Base-by-base conservation (phyloP, 1,140 invertebrate species). In the Eulimnadia texana region DNA sequence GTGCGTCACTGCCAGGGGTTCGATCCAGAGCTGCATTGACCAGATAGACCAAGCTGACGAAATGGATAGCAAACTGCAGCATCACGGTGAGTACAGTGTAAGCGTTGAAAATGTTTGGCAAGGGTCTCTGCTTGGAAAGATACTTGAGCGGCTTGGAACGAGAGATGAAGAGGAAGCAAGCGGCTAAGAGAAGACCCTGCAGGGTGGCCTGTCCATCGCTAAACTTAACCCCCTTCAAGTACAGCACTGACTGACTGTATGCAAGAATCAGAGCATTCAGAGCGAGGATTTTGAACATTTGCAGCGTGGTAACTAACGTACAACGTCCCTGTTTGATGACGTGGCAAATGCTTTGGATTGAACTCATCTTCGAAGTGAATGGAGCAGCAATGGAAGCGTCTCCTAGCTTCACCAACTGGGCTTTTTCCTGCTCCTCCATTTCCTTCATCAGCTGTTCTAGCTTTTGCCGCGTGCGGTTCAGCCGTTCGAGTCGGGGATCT, bases 271-370 rank as follows among this genome's bases (percentile, higher is more conserved):
- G 79, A 0, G 97, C 95, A 75, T 99, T 99, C n/a, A 99, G 73
- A 0, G 97, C 97, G 42, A 99, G 76, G 66, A 99, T 99, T 80
- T 99, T 99, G 73, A 99, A 99, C 97, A 99, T 99, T 75, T 99
- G 97, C 49, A 99, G 76, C 0, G 97, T 99, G 1, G 95, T 99
- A 0, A 99, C 96, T 47, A 99, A 76, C 0, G 97, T 99, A 73
- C 97, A 99, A 33, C 97, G 81, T 3, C 97, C 97, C 79, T 99
- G 96, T 70, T 99, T 98, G 65, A 99, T 98, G 23, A 99, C 90
- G 73, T 98, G 92, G 70, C 93, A 98, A 70, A 99, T 93, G 74
- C 94, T 97, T 71, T 90, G 82, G 70, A 98, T 95, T 28, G 94
- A 98, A 1, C 94, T 97, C 57, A 93, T 80, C 76, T 95, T 94